Evolutionary conservation across 2,888 invertebrate species (phyloP), one percentile per base, ranked within the genome.

Genomic region (Cancer borealis): DNA sequence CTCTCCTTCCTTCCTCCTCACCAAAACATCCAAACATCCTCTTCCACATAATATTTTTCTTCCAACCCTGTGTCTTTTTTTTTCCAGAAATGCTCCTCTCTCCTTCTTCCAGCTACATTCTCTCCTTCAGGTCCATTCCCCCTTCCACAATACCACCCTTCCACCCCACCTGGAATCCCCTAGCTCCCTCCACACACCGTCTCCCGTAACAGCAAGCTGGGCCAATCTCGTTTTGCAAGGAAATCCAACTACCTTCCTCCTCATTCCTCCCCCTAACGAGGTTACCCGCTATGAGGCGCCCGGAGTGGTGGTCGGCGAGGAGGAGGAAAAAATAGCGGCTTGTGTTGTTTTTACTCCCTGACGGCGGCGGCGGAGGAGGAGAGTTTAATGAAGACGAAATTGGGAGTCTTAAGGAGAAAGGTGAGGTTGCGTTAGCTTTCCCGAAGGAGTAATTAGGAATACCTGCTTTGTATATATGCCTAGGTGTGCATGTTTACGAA

Each of bases 201-300:
- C 39, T 39, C 39, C 39, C 39, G 88, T 88, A 46, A 46, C 88
- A 46, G 17, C 46, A 46, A 39, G 88, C 88, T 66, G n/a, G 66
- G 89, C 87, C 87, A 89, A 89, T 89, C 89, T 47, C 89, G 49
- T 49, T 89, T 89, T 46, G 89, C 89, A 49, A 46, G 49, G 89
- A 89, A 89, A 89, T 89, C 89, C 89, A 89, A 89, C 60, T 54
- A 60, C 66, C 66, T 66, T 66, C 66, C 66, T 66, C n/a, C 66
- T 66, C 66, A 66, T 66, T 66, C 88, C 39, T 88, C 46, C 46
- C 45, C 88, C 88, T 46, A 88, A 88, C 88, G 88, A 88, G 88
- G 46, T 88, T 88, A 46, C 88, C 88, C 46, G 39, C 46, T 88
- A 88, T 88, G 39, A 88, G 39, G 88, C 46, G 39, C 88, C 88